A percentile compares a stretch with the other conserved stretches of the same genome.
phyloP scores from a whole-genome alignment of 2,888 invertebrate species.

The Poecilobothrus nobilitatus region DNA sequence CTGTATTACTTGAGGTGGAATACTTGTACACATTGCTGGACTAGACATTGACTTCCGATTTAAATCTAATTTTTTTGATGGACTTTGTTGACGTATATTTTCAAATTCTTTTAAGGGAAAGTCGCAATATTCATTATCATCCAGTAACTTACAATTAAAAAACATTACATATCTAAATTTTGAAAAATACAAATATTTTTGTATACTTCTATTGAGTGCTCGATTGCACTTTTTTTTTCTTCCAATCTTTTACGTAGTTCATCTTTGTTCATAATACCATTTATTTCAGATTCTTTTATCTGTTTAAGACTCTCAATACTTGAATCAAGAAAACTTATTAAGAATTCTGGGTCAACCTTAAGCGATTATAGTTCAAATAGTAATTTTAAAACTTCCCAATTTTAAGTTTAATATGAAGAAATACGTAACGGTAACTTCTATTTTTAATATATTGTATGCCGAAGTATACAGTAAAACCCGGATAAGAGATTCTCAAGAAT shows the following conservation, averaged over 20 bases:
- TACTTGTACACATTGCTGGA: conserved; percentile 36
- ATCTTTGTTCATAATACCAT: conserved; percentile 45
- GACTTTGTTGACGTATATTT: conserved; percentile 25
- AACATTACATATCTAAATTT: not conserved
- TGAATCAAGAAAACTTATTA: conserved; percentile 61
- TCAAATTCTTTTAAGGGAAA: not conserved
- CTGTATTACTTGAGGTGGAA: conserved; percentile 34
- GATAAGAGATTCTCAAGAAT: no score
- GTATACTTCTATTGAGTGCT: conserved; percentile 25
- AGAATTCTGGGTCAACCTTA: conserved; percentile 66
- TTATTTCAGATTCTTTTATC: conserved; percentile 40
- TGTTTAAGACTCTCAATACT: conserved; percentile 54
- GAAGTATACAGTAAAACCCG: no score
- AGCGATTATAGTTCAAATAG: conserved; percentile 16
- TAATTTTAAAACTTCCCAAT: no score
- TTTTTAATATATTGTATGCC: no score
- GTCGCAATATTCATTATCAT: not conserved
- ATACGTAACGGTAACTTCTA: no score
- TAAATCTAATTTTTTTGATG: conserved; percentile 37
- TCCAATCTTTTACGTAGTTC: conserved; percentile 55
- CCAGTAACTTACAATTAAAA: not conserved
- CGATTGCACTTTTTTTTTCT: conserved; percentile 52
- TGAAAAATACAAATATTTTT: not conserved
- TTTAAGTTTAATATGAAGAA: no score
- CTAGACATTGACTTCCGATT: conserved; percentile 43